Conservation (phyloP, 2,113 vertebrate species). For the Pteropus alecto region DNA sequence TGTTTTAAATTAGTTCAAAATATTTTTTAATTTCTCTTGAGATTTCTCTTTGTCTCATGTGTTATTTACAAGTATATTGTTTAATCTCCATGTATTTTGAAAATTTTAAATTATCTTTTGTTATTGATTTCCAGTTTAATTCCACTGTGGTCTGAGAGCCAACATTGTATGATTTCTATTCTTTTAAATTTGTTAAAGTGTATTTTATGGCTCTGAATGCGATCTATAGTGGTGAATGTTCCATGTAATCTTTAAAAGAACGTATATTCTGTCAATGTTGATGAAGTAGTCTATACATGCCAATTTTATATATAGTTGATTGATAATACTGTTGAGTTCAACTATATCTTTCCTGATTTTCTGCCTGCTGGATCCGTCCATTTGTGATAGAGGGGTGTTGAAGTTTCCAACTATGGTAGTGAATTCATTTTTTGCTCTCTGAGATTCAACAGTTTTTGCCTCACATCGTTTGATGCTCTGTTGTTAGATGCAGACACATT, state of each 20-base stretch:
- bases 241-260: neutral
- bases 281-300: neutral
- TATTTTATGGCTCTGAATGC: neutral
- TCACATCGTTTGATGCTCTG: neutral
- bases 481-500: neutral
- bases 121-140: neutral
- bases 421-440: neutral
- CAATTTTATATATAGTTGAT: neutral
- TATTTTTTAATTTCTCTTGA: neutral
- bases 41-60: neutral
- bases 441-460: neutral
- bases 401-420: neutral
- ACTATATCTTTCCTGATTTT: neutral
- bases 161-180: neutral
- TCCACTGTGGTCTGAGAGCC: neutral
- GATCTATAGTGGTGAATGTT: neutral
- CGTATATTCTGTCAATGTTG: neutral
- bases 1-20: neutral
- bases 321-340: neutral
- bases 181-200: neutral
- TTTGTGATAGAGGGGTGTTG: neutral
- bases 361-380: neutral
- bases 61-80: neutral
- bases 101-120: neutral
- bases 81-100: neutral